Percentiles rank a stretch among this genome's conserved stretches.
phyloP scores from a whole-genome alignment of 2,113 vertebrate genomes.

The Puntigrus tetrazona region DNA sequence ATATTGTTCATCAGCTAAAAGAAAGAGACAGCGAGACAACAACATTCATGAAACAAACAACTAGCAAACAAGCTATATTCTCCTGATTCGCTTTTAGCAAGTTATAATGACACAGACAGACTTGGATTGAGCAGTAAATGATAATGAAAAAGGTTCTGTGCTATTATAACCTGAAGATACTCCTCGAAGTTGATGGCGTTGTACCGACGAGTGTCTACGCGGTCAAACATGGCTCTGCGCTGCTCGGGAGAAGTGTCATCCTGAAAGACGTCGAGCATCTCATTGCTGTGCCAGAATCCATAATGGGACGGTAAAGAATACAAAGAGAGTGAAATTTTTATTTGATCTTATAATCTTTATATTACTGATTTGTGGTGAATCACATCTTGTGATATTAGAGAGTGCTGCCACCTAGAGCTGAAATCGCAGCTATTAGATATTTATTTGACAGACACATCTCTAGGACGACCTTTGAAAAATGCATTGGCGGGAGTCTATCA shows the following conservation, averaged over 20 bases:
- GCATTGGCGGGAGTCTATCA: not conserved
- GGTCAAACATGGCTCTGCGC: slow-evolving; percentile 33
- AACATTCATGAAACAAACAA: not conserved
- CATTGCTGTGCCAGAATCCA: slow-evolving; percentile 5
- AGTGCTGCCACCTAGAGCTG: slow-evolving; percentile 41
- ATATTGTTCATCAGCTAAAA: slow-evolving; percentile 36
- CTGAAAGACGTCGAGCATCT: slow-evolving; percentile 15
- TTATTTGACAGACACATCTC: not conserved
- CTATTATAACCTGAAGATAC: slow-evolving; percentile 33
- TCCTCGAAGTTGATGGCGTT: slow-evolving; percentile 34
- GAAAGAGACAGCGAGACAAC: not conserved
- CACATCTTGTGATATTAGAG: not conserved
- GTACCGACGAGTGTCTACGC: not conserved
- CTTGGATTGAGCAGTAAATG: not conserved
- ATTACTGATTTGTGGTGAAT: not conserved
- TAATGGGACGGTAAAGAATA: not conserved
- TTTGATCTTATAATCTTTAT: too few species aligned
- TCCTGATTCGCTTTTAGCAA: not conserved
- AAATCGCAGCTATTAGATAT: not conserved
- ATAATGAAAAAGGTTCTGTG: not conserved
- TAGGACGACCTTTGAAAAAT: not conserved
- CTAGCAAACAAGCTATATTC: not conserved
- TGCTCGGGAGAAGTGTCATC: not conserved
- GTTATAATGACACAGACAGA: not conserved
- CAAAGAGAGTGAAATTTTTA: too few species aligned